Evolutionary conservation across 2,797 vertebrate species (phyloP), one percentile per base, ranked within the genome.

Genomic region (Columba guinea): DNA sequence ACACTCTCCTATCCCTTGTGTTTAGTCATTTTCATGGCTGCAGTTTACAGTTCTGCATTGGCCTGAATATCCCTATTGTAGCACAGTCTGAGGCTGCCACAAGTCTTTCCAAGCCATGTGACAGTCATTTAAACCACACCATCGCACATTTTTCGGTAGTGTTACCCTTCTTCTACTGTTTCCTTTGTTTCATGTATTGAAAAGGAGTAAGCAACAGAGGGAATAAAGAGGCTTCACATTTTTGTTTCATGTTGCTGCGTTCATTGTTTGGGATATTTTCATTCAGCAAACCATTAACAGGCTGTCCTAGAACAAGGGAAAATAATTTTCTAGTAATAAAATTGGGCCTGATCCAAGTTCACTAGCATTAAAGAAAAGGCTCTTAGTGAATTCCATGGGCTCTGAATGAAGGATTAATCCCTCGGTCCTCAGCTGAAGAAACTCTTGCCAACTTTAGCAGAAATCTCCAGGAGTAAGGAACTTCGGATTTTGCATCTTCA

Each of bases 351-450:
- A 77, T 87, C 87, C 88, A 96, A 93, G 91, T 76, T 64, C 70
- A 39, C 27, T n/a, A 26, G 37, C 1, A 0, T 84, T 93, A 87
- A 93, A 94, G 60, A 73, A 94, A 96, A 84, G 56, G 68, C 34
- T 96, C 41, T 84, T 79, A 70, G 60, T 80, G 70, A 92, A 90
- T 94, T 94, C 94, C 22, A 28, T 11, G 27, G 74, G 67, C 60
- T 88, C 60, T 87, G 56, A 94, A 84, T 87, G 83, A 89, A 90
- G 63, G 77, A 94, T 83, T 95, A 96, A 92, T 85, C 58, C 32
- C 41, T 74, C 8, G 0, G n/a, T 88, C 46, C 44, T 90, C 68
- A 52, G 73, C 44, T 51, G 65, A 39, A 89, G 67, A 80, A 94
- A 77, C 39, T 78, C 44, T 76, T 26, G 4, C 83, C 34, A 86